Conservation (phyloP, 2,797 vertebrate species). For the Phrynocephalus guinanensis region DNA sequence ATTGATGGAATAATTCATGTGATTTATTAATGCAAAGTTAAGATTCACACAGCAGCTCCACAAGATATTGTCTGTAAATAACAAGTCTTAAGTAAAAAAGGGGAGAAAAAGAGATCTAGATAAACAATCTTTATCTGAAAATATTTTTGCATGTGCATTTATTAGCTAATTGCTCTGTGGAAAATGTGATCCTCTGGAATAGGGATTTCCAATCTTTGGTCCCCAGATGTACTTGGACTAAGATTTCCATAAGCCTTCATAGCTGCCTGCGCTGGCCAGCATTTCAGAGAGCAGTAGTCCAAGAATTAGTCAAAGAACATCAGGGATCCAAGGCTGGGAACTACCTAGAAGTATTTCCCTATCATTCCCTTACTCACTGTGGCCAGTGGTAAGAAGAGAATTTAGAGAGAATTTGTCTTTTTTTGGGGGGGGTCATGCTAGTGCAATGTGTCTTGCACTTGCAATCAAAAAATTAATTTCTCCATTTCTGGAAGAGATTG, state of each 20-base stretch:
- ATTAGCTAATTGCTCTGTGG: not conserved
- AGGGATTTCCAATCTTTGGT: too few relatives aligned
- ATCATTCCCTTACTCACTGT: not conserved
- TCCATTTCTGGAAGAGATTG: not conserved
- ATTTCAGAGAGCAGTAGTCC: too few relatives aligned
- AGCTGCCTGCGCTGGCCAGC: too few relatives aligned
- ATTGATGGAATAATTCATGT: slow-evolving; percentile 38
- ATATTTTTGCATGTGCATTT: not conserved
- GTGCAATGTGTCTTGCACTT: too few relatives aligned
- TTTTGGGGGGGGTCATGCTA: too few relatives aligned
- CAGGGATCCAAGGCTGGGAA: too few relatives aligned
- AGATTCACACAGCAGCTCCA: slow-evolving; percentile 11
- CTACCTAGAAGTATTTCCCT: not conserved
- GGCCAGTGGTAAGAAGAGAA: not conserved
- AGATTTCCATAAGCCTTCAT: too few relatives aligned
- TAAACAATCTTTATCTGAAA: slow-evolving; percentile 7
- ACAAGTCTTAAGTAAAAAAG: not conserved
- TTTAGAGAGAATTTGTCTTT: too few relatives aligned
- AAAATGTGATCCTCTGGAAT: not conserved
- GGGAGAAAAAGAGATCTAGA: not conserved
- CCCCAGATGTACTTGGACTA: too few relatives aligned
- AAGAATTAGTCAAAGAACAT: too few relatives aligned
- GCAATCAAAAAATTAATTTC: too few relatives aligned
- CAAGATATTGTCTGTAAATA: slow-evolving; percentile 11
- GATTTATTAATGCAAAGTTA: slow-evolving; percentile 5